A percentile compares a stretch with the other conserved stretches of the same genome.
phyloP scores from a whole-genome alignment of 2,888 invertebrate species.

The Phyllotreta striolata region DNA sequence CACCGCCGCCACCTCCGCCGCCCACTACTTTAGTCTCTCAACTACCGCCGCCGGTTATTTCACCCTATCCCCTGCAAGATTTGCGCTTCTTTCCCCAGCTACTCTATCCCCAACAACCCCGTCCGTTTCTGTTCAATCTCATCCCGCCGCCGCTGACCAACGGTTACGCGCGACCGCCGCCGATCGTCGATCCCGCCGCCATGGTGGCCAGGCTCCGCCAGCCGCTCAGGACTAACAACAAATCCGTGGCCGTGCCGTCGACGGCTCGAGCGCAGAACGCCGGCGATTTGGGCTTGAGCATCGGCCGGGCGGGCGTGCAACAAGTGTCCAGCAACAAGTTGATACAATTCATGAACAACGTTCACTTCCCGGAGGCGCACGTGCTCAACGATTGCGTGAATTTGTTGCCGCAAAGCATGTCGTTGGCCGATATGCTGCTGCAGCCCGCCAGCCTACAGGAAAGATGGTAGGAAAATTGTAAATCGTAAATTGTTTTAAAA shows the following conservation, averaged over 20 bases:
- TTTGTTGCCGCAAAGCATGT: constrained; percentile 66
- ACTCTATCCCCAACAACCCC: constrained; percentile 43
- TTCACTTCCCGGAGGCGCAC: constrained; percentile 64
- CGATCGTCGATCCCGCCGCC: constrained; percentile 49
- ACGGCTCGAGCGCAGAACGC: constrained; percentile 26
- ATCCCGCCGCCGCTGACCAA: constrained; percentile 42
- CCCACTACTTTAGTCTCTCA: constrained; percentile 34
- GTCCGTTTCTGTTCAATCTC: constrained; percentile 44
- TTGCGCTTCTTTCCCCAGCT: constrained; percentile 43
- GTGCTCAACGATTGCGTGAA: constrained; percentile 56
- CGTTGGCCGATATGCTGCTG: constrained; percentile 66
- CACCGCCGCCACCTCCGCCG: constrained; percentile 36
- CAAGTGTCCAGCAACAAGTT: constrained; percentile 56
- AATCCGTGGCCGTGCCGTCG: constrained; percentile 26
- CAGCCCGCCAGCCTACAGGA: constrained; percentile 60
- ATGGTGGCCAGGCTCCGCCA: constrained; percentile 44
- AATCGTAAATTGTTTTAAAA: background rate
- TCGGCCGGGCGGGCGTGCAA: constrained; percentile 4
- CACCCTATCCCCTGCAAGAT: constrained; percentile 40
- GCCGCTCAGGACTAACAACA: constrained; percentile 32
- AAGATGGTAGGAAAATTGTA: constrained; percentile 60
- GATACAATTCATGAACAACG: constrained; percentile 68
- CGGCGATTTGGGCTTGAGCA: constrained; percentile 7
- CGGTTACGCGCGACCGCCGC: constrained; percentile 41
- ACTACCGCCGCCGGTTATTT: constrained; percentile 37